phyloP scores from a whole-genome alignment of 2,797 vertebrate genomes.

The Salarias fasciatus region DNA sequence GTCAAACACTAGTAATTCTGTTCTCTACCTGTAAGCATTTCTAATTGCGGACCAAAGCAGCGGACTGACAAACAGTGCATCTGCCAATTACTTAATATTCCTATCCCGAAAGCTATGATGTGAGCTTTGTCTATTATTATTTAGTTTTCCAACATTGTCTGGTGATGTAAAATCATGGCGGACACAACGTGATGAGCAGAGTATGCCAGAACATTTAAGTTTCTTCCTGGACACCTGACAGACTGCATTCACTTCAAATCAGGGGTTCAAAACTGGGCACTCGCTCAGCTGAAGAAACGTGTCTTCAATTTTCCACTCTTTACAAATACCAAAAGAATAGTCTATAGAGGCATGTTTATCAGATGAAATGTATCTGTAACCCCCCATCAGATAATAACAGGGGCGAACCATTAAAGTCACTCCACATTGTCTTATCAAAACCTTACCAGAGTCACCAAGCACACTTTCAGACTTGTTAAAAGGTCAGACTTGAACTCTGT shows the following conservation, averaged over 20 bases:
- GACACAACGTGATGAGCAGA: conserved; percentile 53
- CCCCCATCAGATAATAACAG: conserved; percentile 61
- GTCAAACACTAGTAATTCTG: too few species aligned
- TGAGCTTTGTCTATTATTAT: not conserved
- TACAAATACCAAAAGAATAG: conserved; percentile 60
- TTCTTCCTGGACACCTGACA: conserved; percentile 75
- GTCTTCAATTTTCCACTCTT: conserved; percentile 79
- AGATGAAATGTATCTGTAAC: conserved; percentile 71
- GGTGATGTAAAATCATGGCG: conserved; percentile 46
- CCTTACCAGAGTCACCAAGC: conserved; percentile 33
- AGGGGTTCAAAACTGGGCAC: conserved; percentile 64
- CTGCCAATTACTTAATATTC: not conserved
- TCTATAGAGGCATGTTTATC: conserved; percentile 64
- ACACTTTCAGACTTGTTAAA: too few species aligned
- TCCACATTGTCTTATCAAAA: conserved; percentile 53
- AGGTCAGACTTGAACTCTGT: not conserved
- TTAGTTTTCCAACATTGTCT: conserved; percentile 34
- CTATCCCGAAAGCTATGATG: not conserved
- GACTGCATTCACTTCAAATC: conserved; percentile 75
- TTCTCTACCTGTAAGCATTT: not conserved
- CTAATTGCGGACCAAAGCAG: conserved; percentile 5
- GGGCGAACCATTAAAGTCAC: conserved; percentile 62
- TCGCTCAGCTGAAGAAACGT: conserved; percentile 75
- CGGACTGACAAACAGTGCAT: not conserved
- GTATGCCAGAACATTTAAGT: conserved; percentile 60